Percentiles rank a stretch among this genome's conserved stretches.
Conservation (phyloP, 2,888 invertebrate species). For the Tetragonula carbonaria region DNA sequence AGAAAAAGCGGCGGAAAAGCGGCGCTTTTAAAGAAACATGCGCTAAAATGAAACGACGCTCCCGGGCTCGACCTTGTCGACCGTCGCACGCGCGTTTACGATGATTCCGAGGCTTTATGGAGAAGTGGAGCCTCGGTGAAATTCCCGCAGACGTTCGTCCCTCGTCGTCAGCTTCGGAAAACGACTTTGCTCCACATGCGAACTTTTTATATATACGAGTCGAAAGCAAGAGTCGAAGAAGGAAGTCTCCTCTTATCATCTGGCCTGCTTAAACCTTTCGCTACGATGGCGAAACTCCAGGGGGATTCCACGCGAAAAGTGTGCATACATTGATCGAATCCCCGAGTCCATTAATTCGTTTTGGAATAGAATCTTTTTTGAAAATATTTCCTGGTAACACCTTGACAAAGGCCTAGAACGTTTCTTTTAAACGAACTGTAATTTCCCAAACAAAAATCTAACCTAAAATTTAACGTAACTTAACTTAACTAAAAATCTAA, state of each 20-base stretch:
- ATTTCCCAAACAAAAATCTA: no score
- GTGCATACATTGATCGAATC: no score
- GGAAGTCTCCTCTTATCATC: background rate
- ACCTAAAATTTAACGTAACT: no score
- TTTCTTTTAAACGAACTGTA: no score
- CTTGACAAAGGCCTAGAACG: no score
- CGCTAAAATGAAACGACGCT: conserved; percentile 55
- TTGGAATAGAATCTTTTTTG: no score
- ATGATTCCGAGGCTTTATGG: conserved; percentile 20
- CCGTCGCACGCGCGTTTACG: conserved; percentile 52
- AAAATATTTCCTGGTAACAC: no score
- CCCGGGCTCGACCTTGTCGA: conserved; percentile 49
- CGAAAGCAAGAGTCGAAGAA: background rate
- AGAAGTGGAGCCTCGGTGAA: conserved; percentile 5
- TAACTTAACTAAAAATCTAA: no score
- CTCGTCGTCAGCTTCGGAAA: background rate
- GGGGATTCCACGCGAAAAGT: no score
- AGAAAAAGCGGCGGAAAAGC: background rate
- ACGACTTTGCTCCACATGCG: background rate
- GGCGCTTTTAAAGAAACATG: conserved; percentile 65
- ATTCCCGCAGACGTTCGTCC: conserved; percentile 16
- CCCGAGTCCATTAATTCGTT: no score
- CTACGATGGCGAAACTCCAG: no score
- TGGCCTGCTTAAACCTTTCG: no score
- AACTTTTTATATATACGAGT: background rate